Conservation (phyloP, 2,888 invertebrate species). For the Acanthosepion esculentum region DNA sequence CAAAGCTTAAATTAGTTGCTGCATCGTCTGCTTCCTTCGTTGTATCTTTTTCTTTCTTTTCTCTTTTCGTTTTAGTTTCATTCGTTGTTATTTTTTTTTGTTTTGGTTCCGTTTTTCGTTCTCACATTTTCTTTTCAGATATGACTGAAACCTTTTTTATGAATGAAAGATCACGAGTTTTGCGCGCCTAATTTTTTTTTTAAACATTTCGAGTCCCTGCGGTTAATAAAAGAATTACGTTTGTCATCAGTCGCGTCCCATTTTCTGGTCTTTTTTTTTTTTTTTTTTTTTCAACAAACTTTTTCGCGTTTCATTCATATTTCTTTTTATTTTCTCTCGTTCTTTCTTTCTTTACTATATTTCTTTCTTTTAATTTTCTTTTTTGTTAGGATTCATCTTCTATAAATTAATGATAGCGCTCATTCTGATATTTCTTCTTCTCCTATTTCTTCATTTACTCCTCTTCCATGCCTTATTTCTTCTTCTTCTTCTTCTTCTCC, state of each 20-base stretch:
- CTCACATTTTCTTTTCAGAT: not conserved
- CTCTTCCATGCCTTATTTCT: not conserved
- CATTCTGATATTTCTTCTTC: not conserved
- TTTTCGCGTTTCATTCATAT: not conserved
- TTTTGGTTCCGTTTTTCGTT: not conserved
- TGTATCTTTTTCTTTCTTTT: not conserved
- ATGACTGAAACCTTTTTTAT: not conserved
- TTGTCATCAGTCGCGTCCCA: not conserved
- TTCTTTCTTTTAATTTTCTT: too few species aligned
- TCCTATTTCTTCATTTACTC: not conserved
- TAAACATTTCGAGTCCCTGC: not conserved
- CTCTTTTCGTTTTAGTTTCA: not conserved
- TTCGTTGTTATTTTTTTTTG: not conserved
- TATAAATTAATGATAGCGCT: too few species aligned
- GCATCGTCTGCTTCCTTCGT: not conserved
- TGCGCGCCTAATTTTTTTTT: not conserved
- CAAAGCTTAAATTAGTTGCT: slow-evolving; percentile 33
- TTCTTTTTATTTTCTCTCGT: not conserved
- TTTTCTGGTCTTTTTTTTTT: not conserved
- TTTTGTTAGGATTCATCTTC: too few species aligned
- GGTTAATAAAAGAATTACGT: not conserved
- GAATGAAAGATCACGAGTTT: slow-evolving; percentile 4
- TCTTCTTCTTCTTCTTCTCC: not conserved
- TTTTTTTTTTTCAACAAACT: not conserved
- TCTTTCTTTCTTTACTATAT: too few species aligned